Evolutionary conservation across 2,797 vertebrate species (phyloP).

Genomic region (Coluber constrictor): DNA sequence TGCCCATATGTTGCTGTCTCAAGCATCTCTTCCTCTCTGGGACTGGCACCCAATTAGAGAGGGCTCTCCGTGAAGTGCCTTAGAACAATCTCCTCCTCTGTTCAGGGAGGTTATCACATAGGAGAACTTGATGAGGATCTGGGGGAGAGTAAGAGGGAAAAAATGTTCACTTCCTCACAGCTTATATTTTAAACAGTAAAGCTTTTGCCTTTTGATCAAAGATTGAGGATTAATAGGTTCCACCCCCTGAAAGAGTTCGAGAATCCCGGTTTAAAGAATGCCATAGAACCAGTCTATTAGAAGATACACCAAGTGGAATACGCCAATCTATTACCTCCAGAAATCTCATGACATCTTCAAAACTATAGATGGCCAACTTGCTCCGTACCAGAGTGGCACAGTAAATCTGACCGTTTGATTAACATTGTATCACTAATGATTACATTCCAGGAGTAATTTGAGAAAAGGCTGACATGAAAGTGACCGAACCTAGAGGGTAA

Average conservation of each 20-base stretch:
- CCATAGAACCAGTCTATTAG: not conserved
- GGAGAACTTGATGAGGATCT: not conserved
- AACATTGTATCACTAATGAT: not conserved
- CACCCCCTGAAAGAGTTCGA: not conserved
- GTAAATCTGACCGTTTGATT: not conserved
- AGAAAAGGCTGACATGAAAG: slow-evolving; percentile 4
- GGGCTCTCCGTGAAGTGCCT: not conserved
- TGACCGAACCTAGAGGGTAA: not conserved
- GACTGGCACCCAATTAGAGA: not conserved
- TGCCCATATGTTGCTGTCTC: not conserved
- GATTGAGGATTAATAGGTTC: not conserved
- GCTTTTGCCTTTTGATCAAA: not conserved
- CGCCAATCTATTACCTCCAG: not conserved
- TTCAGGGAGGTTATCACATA: not conserved
- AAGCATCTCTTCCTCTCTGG: not conserved
- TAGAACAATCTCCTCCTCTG: not conserved
- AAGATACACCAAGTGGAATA: not conserved
- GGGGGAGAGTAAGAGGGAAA: not conserved
- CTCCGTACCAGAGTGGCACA: not conserved
- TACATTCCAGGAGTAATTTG: not conserved
- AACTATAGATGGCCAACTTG: not conserved
- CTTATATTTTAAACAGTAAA: not conserved
- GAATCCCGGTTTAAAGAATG: not conserved
- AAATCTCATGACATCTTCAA: not conserved
- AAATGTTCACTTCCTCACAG: not conserved